Conservation (phyloP, 1,140 invertebrate genomes). For the Drosophila lini region DNA sequence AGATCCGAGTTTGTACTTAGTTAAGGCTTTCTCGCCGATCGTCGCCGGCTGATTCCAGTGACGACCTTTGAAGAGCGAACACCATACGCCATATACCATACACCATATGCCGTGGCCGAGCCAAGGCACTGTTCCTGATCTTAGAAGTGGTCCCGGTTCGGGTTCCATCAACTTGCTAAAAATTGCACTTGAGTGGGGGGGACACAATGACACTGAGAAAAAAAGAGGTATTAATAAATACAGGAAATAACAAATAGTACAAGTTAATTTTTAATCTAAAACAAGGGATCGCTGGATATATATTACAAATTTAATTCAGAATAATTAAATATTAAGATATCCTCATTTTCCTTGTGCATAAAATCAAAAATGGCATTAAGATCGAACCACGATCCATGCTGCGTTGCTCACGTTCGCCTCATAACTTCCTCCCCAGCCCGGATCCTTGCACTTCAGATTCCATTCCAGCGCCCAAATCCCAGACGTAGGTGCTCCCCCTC, state of each 20-base stretch:
- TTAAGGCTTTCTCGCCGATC: conserved; percentile 55
- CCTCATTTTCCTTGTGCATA: conserved; percentile 6
- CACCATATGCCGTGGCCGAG: conserved; percentile 36
- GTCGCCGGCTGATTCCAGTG: conserved; percentile 63
- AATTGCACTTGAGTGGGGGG: conserved; percentile 38
- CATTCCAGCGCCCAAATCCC: conserved; percentile 21
- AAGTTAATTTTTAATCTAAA: no score
- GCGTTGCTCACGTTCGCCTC: conserved; percentile 49
- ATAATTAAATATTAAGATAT: no score
- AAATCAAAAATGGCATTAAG: conserved; percentile 52
- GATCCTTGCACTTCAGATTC: conserved; percentile 8
- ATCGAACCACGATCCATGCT: conserved; percentile 55
- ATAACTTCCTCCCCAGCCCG: conserved; percentile 30
- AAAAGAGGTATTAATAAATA: fast-evolving
- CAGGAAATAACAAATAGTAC: no score
- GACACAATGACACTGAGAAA: conserved; percentile 8
- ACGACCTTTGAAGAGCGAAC: conserved; percentile 71
- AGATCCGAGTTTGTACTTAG: conserved; percentile 61
- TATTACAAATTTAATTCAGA: no score
- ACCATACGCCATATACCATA: conserved; percentile 18
- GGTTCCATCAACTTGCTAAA: conserved; percentile 36
- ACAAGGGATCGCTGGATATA: no score
- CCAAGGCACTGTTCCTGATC: conserved; percentile 76
- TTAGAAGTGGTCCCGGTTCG: conserved; percentile 55
- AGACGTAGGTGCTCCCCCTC: conserved; percentile 32